phyloP scores from a whole-genome alignment of 2,888 invertebrate genomes.

The Rhopalosiphum nymphaeae region DNA sequence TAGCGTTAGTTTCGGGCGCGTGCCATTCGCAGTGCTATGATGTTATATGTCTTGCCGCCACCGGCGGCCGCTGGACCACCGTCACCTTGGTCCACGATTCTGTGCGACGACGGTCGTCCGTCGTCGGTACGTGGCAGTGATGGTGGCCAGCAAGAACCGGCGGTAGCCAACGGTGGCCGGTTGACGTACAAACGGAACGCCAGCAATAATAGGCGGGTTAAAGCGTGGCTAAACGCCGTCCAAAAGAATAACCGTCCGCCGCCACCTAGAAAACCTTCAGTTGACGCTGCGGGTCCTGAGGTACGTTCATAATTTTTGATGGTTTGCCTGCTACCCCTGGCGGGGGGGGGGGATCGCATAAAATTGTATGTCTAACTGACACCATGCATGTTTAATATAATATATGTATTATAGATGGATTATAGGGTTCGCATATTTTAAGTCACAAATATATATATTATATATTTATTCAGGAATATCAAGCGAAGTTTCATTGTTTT shows the following conservation, averaged over 20 bases:
- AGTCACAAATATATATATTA: neutral
- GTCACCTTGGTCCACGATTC: constrained; percentile 59
- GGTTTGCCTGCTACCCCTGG: neutral
- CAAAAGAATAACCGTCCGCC: constrained; percentile 61
- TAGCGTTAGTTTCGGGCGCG: neutral
- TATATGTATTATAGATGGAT: neutral
- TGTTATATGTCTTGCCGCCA: constrained; percentile 59
- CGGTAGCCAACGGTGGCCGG: constrained; percentile 33
- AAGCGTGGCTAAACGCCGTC: constrained; percentile 61
- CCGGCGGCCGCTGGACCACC: constrained; percentile 54
- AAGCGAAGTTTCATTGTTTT: neutral
- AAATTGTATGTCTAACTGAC: neutral
- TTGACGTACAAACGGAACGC: constrained; percentile 61
- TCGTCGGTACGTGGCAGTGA: neutral
- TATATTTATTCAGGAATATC: too few species aligned
- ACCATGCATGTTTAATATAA: neutral
- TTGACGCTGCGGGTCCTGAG: constrained; percentile 39
- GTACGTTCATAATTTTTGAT: neutral
- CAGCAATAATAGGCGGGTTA: constrained; percentile 59
- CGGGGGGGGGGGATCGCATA: neutral
- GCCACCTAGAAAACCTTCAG: constrained; percentile 50
- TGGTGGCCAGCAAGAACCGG: neutral
- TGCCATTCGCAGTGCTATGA: constrained; percentile 8
- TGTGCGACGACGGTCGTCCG: constrained; percentile 44
- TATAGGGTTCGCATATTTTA: neutral